Base-by-base conservation (phyloP, 2,888 invertebrate genomes). In the Nineta flava region DNA sequence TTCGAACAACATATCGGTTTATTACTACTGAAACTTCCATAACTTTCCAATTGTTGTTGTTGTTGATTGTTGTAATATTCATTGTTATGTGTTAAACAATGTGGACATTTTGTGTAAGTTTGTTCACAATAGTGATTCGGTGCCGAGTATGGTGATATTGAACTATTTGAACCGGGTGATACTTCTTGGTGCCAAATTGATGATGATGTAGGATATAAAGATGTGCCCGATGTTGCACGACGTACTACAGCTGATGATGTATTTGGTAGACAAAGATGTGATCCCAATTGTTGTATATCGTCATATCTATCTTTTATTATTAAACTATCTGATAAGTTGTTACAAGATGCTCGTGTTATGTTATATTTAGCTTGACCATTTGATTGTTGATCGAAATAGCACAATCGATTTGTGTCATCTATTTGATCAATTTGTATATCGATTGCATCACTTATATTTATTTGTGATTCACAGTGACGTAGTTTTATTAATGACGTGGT, bases 161-260 rank as follows among this genome's bases (percentile, higher is more conserved):
- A 46, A 31, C 46, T 46, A 26, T 32, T 46, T 12, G 46, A 46
- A 16, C 46, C 46, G 2, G 46, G 46, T 15, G 46, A 46, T 38
- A 38, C n/a, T 26, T 26, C 26, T 26, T 26, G 26, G 7, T 26
- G 26, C 26, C 26, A 26, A 26, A 26, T 26, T 26, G 26, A 26
- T 26, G 26, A 26, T 26, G 26, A 26, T 26, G 26, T 26, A 6
- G 26, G 26, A 26, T 26, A 41, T 41, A 41, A 41, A 17, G 41
- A 41, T 16, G 41, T 16, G 7, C 26, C 44, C 13, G 44, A 44
- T 44, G 44, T 13, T 9, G 44, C 13, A 19, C 44, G 44, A 38
- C 38, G 38, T 12, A 38, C 38, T 38, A n/a, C 38, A 5, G 15
- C 4, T 13, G n/a, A n/a, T 13, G 12, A 13, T 35, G n/a, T n/a